Base-by-base conservation (phyloP, 2,797 vertebrate species). In the Falco columbarius region DNA sequence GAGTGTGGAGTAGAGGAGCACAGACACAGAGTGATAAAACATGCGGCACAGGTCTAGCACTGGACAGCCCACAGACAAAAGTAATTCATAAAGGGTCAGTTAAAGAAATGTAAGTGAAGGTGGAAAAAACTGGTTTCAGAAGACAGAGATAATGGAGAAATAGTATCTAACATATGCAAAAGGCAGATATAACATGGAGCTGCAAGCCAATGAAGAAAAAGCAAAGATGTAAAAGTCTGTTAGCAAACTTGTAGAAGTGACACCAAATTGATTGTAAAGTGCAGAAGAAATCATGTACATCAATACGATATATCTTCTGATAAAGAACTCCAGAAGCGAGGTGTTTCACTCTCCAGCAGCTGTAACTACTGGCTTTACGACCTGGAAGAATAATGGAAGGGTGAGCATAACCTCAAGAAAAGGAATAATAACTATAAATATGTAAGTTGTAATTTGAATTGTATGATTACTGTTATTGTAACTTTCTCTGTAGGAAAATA, bases 181-280 rank as follows among this genome's bases (percentile, higher is more conserved):
- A 63, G 17, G n/a, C 9, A 62, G 13, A n/a, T 2, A 0, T 14
- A 8, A 24, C 0, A 0, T 32, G 27, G 14, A 67, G 10, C 10
- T 83, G 22, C 26, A 72, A 9, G 4, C 4, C 27, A 76, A 14
- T 46, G 23, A 65, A 75, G 15, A 81, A 58, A 73, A 75, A 34
- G 5, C 11, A 56, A 68, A 71, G 32, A n/a, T 14, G 3, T 65
- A 74, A 29, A 70, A 38, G 4, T 32, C 12, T 36, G 9, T 40
- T 54, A 71, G 32, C 3, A 72, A 46, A 55, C 4, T 46, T 1
- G 2, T 27, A 21, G 29, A 81, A 59, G 12, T 32, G 29, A 63
- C 6, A 40, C 32, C 8, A 74, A 22, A 7, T 30, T 80, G 19
- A 27, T 80, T 12, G 2, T 75, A 14, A 74, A 55, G 12, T 32